phyloP scores from a whole-genome alignment of 2,797 vertebrate genomes.

The Tauraco hartlaubi region DNA sequence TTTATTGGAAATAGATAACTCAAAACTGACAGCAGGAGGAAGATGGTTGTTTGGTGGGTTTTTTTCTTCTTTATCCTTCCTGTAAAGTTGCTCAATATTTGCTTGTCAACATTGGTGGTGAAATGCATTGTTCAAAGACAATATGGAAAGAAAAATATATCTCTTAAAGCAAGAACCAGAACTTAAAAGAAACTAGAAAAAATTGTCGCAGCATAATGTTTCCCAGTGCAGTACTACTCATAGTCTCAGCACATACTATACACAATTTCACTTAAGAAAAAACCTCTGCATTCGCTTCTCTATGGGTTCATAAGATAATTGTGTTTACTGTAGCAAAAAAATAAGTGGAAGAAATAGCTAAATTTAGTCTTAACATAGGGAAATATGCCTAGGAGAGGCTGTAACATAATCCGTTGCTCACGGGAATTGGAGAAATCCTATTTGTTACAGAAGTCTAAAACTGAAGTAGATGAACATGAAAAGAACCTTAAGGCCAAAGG shows the following conservation, averaged over 20 bases:
- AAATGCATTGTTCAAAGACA: constrained; percentile 13
- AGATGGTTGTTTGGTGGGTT: not conserved
- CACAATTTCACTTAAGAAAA: not conserved
- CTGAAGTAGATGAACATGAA: not conserved
- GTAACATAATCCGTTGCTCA: not conserved
- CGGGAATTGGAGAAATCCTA: not conserved
- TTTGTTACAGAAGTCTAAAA: not conserved
- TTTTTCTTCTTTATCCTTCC: not conserved
- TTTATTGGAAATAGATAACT: constrained; percentile 13
- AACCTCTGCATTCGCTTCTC: not conserved
- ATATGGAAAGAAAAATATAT: not conserved
- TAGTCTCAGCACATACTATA: not conserved
- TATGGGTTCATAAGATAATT: not conserved
- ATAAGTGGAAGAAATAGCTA: not conserved
- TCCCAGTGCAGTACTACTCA: not conserved
- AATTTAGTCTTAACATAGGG: not conserved
- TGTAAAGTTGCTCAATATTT: constrained; percentile 17
- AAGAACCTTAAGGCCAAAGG: not conserved
- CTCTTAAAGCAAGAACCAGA: not conserved
- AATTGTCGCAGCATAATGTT: not conserved
- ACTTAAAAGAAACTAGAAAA: not conserved
- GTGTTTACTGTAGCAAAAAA: not conserved
- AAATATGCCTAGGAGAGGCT: not conserved
- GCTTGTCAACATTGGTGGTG: constrained; percentile 5
- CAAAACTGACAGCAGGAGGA: constrained; percentile 19